Base-by-base conservation (phyloP, 1,140 invertebrate genomes). In the Drosophila bifasciata region DNA sequence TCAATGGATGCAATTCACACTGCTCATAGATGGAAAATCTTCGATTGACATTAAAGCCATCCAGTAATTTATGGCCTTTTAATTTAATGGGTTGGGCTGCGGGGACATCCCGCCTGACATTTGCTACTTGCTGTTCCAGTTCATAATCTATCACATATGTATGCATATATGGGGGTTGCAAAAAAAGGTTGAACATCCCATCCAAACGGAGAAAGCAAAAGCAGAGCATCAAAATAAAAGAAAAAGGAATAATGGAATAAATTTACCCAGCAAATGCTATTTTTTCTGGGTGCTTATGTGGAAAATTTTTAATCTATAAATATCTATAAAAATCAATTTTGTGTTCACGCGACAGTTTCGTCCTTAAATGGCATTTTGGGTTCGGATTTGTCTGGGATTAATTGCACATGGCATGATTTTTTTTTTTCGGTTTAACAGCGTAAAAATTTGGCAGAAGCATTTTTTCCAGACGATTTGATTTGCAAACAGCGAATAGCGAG, bases 301-400 rank as follows among this genome's bases (percentile, higher is more conserved):
- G 64, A 88, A 86, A 88, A 88, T 81, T 78, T 79, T 76, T 76
- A 88, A 88, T 88, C 83, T 88, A 88, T 88, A 88, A 88, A 88
- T 88, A 88, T 88, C 83, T 83, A 88, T 88, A 83, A 88, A 88
- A 88, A 88, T 88, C 83, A 88, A 88, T 88, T 88, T 88, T 78
- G 75, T 83, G 83, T 88, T 81, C 83, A 78, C 84, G 83, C 74
- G 78, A 88, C 66, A 78, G 74, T 83, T 81, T 86, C 56, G 48
- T 23, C 48, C 63, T 67, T 68, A 81, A 81, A 86, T 78, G 77
- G 16, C 55, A 62, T 73, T 86, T 78, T 56, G 66, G 58, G 64
- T 71, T 40, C 55, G 52, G 55, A 23, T 68, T 66, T 46, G 45
- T 8, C 19, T 41, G 56, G 83, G 83, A 79, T 88, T 88, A 88